These are phyloP conservation scores for Acrocephalus arundinaceus DNA, from an alignment of 2,113 vertebrate genomes.

Conservation along the genomic window DNA sequence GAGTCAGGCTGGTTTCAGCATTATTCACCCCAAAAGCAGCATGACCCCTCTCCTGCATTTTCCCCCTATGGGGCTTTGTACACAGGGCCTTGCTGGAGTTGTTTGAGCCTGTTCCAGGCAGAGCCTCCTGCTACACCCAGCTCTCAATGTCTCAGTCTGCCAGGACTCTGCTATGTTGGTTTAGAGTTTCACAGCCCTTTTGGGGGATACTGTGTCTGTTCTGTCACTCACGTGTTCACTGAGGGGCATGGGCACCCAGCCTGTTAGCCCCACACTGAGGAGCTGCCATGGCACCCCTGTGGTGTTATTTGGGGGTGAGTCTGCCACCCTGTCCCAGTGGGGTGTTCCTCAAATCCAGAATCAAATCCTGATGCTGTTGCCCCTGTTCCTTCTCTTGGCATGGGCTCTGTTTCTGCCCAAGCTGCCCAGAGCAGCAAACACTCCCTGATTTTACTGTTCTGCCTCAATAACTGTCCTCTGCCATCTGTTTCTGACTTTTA, in stretches of 20 bases:
- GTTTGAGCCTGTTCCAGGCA: neutral
- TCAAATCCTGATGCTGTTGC: accelerated
- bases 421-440: neutral
- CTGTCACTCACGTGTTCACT: accelerated
- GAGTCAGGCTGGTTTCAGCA: neutral
- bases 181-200: too few species aligned
- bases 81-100: neutral
- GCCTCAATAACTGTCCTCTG: neutral
- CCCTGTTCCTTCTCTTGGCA: accelerated
- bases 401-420: neutral
- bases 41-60: neutral
- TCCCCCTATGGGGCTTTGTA: neutral
- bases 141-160: accelerated
- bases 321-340: too few species aligned
- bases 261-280: accelerated
- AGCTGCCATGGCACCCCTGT: accelerated
- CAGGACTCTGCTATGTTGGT: too few species aligned
- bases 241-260: accelerated
- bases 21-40: neutral
- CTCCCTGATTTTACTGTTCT: neutral
- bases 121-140: neutral
- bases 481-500: accelerated
- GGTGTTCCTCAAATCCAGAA: neutral
- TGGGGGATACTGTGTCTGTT: accelerated
- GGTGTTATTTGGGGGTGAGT: accelerated